Conservation (phyloP, 2,888 invertebrate genomes). For the Macroteleia sp. region DNA sequence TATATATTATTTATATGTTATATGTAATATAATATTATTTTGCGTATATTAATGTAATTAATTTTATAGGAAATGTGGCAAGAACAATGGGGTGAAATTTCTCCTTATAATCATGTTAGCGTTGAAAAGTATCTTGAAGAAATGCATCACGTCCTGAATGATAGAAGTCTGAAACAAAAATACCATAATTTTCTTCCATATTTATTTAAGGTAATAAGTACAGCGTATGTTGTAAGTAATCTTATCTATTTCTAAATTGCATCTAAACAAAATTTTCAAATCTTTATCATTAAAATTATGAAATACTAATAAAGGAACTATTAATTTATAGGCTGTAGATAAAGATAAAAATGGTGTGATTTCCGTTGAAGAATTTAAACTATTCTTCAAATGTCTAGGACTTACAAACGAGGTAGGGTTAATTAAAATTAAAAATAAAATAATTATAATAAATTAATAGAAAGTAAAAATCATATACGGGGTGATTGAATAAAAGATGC, state of each 20-base stretch:
- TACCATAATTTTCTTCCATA: conserved; percentile 92
- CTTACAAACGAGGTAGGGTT: conserved; percentile 87
- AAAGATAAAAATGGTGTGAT: conserved; percentile 91
- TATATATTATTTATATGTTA: no score
- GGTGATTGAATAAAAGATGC: no score
- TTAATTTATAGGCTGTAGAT: conserved; percentile 91
- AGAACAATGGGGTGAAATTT: conserved; percentile 92
- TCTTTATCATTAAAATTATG: no score
- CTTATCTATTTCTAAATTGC: no score
- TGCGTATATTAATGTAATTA: no score
- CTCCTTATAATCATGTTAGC: conserved; percentile 92
- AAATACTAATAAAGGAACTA: no score
- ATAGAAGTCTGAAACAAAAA: conserved; percentile 89
- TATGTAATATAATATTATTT: no score
- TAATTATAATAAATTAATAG: no score
- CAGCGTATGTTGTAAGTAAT: no score
- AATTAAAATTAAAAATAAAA: no score
- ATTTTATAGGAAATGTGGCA: conserved; percentile 89
- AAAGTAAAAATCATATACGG: no score
- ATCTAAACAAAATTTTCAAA: no score
- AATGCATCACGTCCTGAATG: conserved; percentile 92
- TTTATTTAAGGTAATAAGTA: conserved; percentile 89
- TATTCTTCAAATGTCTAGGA: conserved; percentile 92
- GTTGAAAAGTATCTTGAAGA: conserved; percentile 92
- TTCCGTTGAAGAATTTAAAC: conserved; percentile 91